Evolutionary conservation across 2,888 invertebrate species (phyloP).

Genomic region (Dasysyrphus albostriatus): DNA sequence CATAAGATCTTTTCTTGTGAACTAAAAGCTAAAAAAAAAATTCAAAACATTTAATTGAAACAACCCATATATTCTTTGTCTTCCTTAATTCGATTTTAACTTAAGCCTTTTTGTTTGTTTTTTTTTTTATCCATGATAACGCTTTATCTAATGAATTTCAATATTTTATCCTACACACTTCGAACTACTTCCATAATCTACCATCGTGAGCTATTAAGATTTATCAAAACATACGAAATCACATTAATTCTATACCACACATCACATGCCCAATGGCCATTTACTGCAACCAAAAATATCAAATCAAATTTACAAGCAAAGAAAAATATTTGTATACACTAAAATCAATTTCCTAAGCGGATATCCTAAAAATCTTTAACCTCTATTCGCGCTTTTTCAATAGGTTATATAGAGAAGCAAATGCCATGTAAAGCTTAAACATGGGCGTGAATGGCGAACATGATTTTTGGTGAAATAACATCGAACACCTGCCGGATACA

Average conservation of each 20-base stretch:
- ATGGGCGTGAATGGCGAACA: constrained; percentile 59
- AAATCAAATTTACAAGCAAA: constrained; percentile 53
- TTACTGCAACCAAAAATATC: constrained; percentile 38
- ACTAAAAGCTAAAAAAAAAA: too few relatives aligned
- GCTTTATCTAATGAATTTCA: not conserved
- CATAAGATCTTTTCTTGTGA: too few relatives aligned
- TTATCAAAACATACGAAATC: constrained; percentile 3
- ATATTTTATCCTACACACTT: not conserved
- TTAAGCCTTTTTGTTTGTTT: not conserved
- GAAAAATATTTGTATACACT: constrained; percentile 51
- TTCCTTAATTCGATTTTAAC: too few relatives aligned
- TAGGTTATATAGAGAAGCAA: not conserved
- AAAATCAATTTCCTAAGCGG: constrained; percentile 63
- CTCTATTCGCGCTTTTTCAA: constrained; percentile 45
- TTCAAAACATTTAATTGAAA: too few relatives aligned
- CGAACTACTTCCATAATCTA: too few relatives aligned
- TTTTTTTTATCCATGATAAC: not conserved
- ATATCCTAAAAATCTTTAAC: constrained; percentile 47
- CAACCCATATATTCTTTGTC: too few relatives aligned
- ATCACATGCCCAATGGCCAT: constrained; percentile 25
- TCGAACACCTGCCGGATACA: constrained; percentile 53
- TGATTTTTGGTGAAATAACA: constrained; percentile 55
- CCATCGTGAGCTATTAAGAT: not conserved
- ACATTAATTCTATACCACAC: not conserved
- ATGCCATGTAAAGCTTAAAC: constrained; percentile 27